phyloP scores from a whole-genome alignment of 1,140 invertebrate species.

The Ceratosolen fusciceps region DNA sequence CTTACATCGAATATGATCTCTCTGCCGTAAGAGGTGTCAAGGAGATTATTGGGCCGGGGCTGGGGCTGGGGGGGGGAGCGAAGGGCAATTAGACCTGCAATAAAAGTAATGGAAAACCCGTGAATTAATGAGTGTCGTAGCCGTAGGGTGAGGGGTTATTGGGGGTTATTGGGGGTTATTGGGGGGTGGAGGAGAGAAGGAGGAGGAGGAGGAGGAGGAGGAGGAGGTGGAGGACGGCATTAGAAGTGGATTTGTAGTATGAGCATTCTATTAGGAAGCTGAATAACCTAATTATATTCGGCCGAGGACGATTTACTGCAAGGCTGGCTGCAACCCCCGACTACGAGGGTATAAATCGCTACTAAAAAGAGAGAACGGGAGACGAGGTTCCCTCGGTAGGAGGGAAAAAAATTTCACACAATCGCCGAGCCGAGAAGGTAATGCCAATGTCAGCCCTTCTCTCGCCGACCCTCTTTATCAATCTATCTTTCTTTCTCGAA shows the following conservation, averaged over 20 bases:
- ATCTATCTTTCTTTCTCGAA: neutral
- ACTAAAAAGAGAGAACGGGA: neutral
- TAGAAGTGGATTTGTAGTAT: neutral
- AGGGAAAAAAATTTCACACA: constrained; percentile 21
- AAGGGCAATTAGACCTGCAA: too few species aligned
- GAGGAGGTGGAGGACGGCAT: neutral
- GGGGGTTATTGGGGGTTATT: too few species aligned
- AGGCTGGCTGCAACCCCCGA: neutral
- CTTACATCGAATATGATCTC: too few species aligned
- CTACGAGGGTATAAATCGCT: too few species aligned
- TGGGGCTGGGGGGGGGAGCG: too few species aligned
- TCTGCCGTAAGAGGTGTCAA: too few species aligned
- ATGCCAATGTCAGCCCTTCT: neutral
- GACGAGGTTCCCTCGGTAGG: neutral
- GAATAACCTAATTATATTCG: constrained; percentile 11
- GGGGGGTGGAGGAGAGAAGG: too few species aligned
- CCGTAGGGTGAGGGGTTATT: too few species aligned
- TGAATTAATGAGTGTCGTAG: too few species aligned
- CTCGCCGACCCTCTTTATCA: neutral
- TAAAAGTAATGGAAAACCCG: too few species aligned
- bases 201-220: too few species aligned
- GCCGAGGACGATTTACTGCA: constrained; percentile 33
- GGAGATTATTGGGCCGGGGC: too few species aligned
- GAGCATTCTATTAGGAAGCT: neutral
- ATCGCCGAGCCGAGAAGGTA: neutral